Evolutionary conservation across 92 coral and sea anemone genomes (phyloP), one percentile per base, ranked within the genome.

Genomic region (Palythoa heliodiscus): DNA sequence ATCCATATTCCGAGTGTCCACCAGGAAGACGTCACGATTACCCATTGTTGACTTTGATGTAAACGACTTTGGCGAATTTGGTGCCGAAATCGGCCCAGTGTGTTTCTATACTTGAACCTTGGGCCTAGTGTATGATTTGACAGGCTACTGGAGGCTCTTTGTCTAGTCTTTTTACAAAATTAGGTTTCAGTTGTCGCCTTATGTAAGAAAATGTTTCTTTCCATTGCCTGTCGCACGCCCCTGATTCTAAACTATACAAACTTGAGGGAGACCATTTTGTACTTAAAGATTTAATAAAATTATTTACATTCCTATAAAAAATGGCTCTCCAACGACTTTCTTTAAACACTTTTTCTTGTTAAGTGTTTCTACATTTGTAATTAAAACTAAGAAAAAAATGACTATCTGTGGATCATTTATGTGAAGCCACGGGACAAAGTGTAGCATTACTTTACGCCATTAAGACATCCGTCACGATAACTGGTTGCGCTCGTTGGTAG

Each of bases 31-130:
- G 29, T 88, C 93, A 20, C 92, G 98, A 40, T 86, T 96, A 68
- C 99, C 99, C 39, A 82, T 96, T 60, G 92, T 95, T 43, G 98
- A 94, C 89, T 87, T 94, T 85, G 97, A 93, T 19, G 77, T 93
- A 19, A 87, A 87, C 52, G 98, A 94, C 86, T 86, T 91, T 75
- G 98, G 98, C 70, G 95, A 92, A 85, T 90, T 96, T 72, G 95
- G 94, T 39, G 91, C 93, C 23, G 99, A 96, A 82, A 90, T 96
- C 50, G 98, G 99, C 54, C 92, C 95, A 68, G 98, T 96, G 54
- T 96, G 99, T 71, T 96, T 96, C 92, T 90, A 82, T 70, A 88
- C 83, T 11, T 80, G 20, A 64, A 80, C 61, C 55, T 12, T 66
- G 50, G 73, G 22, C 84, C 47, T 29, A 70, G 15, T 61, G 37